phyloP scores from a whole-genome alignment of 2,888 invertebrate species.

The Sinopyrophorus schimmeli region DNA sequence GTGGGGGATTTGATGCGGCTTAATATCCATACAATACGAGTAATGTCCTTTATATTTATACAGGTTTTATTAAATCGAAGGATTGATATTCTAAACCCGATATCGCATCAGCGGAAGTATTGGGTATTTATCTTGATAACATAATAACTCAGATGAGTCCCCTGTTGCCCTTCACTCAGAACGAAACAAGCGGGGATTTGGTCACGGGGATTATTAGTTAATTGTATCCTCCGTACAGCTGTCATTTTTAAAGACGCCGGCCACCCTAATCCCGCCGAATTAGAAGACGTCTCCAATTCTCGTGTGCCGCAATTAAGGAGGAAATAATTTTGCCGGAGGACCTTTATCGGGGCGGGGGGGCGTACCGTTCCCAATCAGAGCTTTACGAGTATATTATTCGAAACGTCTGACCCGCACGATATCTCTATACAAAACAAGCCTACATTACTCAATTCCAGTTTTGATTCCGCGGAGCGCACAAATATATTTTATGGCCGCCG shows the following conservation, averaged over 20 bases:
- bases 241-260: slow-evolving; percentile 44
- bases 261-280: too few species aligned
- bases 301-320: slow-evolving; percentile 8
- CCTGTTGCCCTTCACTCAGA: slow-evolving; percentile 49
- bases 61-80: slow-evolving; percentile 16
- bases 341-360: not conserved
- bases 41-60: slow-evolving; percentile 17
- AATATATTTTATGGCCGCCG: slow-evolving; percentile 41
- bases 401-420: slow-evolving; percentile 30
- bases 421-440: slow-evolving; percentile 34
- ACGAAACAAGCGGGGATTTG: slow-evolving; percentile 51
- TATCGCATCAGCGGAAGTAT: slow-evolving; percentile 23
- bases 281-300: slow-evolving; percentile 24
- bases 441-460: slow-evolving; percentile 38
- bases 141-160: slow-evolving; percentile 50
- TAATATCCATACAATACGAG: not conserved
- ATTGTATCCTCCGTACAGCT: slow-evolving; percentile 47
- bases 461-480: slow-evolving; percentile 34
- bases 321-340: not conserved
- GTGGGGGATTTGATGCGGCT: too few species aligned
- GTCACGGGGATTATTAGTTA: slow-evolving; percentile 50
- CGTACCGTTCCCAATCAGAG: slow-evolving; percentile 23
- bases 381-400: slow-evolving; percentile 32
- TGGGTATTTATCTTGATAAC: slow-evolving; percentile 49
- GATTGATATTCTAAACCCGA: slow-evolving; percentile 27